Conservation (phyloP, 2,888 invertebrate genomes). For the Eupithecia subfuscata region DNA sequence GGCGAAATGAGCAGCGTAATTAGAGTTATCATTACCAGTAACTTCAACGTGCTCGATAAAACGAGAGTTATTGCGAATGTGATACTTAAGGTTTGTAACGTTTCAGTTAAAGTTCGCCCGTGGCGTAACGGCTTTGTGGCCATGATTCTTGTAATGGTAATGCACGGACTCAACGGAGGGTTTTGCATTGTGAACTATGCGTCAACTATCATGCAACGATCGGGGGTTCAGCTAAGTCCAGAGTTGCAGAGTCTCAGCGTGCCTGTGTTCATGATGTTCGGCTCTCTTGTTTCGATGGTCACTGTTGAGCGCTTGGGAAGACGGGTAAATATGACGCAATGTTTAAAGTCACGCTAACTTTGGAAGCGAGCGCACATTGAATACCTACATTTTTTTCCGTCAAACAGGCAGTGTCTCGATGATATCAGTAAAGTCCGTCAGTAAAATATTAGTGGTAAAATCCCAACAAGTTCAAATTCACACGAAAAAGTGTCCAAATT, state of each 20-base stretch:
- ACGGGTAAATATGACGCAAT: slow-evolving; percentile 40
- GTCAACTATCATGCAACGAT: slow-evolving; percentile 49
- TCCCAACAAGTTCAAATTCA: no score
- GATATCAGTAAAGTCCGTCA: no score
- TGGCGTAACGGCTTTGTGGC: slow-evolving; percentile 57
- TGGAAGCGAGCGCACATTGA: no score
- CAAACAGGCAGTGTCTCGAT: no score
- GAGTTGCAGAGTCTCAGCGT: slow-evolving; percentile 56
- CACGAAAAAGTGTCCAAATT: no score
- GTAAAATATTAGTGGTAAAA: no score
- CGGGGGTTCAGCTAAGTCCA: slow-evolving; percentile 51
- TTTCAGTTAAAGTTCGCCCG: slow-evolving; percentile 56
- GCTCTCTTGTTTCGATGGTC: slow-evolving; percentile 49
- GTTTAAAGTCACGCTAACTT: not conserved
- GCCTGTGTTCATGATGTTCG: slow-evolving; percentile 55
- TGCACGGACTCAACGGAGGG: slow-evolving; percentile 52
- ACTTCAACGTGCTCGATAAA: not conserved
- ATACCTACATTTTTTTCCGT: no score
- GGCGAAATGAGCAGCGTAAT: not conserved
- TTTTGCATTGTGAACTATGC: slow-evolving; percentile 56
- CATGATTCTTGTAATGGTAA: slow-evolving; percentile 44
- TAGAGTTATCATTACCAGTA: not conserved
- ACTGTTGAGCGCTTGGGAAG: slow-evolving; percentile 53
- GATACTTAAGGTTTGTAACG: not conserved
- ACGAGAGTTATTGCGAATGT: not conserved